These are phyloP conservation scores for Mechanitis messenoides DNA, from an alignment of 2,888 invertebrate genomes.

Conservation along the genomic window DNA sequence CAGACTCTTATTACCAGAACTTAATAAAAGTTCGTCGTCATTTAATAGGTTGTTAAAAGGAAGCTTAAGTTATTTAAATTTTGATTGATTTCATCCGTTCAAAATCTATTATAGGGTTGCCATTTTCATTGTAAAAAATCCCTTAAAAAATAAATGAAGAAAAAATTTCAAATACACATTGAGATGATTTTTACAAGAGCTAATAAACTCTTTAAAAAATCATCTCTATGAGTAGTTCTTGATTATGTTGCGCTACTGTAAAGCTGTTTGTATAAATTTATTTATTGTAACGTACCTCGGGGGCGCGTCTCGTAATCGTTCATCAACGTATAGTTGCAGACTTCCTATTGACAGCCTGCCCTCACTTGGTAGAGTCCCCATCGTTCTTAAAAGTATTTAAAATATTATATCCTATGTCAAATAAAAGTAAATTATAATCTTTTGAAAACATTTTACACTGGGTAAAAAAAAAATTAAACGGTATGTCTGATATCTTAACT, in stretches of 20 bases:
- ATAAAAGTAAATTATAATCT: neutral
- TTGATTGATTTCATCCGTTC: too few relatives aligned
- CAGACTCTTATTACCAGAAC: too few relatives aligned
- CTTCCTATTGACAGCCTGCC: conserved; percentile 64
- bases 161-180: too few relatives aligned
- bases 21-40: too few relatives aligned
- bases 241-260: neutral
- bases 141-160: too few relatives aligned
- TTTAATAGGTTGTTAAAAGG: too few relatives aligned
- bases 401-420: neutral
- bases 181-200: too few relatives aligned
- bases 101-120: too few relatives aligned
- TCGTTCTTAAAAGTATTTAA: conserved; percentile 39
- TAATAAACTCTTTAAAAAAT: too few relatives aligned
- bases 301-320: conserved; percentile 64
- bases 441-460: neutral
- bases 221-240: too few relatives aligned
- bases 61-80: too few relatives aligned
- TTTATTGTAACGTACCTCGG: conserved; percentile 48
- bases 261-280: neutral
- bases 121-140: too few relatives aligned
- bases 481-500: neutral
- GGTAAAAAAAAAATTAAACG: neutral
- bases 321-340: conserved; percentile 62
- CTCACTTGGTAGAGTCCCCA: conserved; percentile 40